Percentiles rank a stretch among this genome's conserved stretches.
Evolutionary conservation across 2,797 vertebrate genomes (phyloP).

Genomic region (Hyperoplus immaculatus): DNA sequence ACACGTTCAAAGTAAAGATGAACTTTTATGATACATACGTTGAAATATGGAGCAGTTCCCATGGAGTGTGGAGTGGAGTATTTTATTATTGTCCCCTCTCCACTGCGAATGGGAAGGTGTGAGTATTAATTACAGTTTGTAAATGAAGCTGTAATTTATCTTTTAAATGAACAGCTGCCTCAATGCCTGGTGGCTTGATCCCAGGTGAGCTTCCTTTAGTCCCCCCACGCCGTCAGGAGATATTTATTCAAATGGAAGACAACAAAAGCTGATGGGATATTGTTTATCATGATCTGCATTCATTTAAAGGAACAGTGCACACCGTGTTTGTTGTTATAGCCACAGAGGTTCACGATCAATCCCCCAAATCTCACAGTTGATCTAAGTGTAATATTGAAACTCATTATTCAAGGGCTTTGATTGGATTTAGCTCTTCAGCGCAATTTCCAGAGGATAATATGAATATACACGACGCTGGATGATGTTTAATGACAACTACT

Average conservation of each 20-base stretch:
- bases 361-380: background rate
- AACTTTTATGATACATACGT: conserved; percentile 15
- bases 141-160: conserved; percentile 73
- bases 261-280: conserved; percentile 58
- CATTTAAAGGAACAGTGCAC: conserved; percentile 26
- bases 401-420: background rate
- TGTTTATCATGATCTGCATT: conserved; percentile 61
- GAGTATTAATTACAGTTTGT: conserved; percentile 72
- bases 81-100: conserved; percentile 18
- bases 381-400: background rate
- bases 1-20: conserved; percentile 34
- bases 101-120: conserved; percentile 20
- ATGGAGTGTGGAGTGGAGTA: conserved; percentile 11
- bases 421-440: background rate
- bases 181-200: conserved; percentile 48
- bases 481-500: background rate
- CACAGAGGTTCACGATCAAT: background rate
- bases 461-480: background rate
- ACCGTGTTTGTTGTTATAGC: conserved; percentile 13
- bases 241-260: conserved; percentile 53
- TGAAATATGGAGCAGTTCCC: conserved; percentile 35
- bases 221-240: conserved; percentile 25
- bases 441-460: background rate
- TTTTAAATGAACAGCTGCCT: conserved; percentile 71
- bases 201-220: conserved; percentile 62